A percentile compares a stretch with the other conserved stretches of the same genome.
Evolutionary conservation across 2,888 invertebrate genomes (phyloP).

Genomic region (Steinernema hermaphroditum): DNA sequence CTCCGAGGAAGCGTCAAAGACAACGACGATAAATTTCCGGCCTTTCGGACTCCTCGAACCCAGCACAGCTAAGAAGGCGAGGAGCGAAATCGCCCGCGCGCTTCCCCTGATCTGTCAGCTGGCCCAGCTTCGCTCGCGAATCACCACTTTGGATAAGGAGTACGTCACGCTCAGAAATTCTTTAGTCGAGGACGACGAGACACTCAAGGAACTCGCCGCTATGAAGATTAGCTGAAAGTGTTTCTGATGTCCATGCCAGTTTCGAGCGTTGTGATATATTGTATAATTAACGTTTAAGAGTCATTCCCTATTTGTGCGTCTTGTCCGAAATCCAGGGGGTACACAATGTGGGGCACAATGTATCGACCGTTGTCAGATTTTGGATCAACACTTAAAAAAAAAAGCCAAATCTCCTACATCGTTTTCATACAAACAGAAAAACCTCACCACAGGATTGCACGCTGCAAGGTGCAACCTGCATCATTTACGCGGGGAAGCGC

Average conservation of each 20-base stretch:
- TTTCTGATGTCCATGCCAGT: no score
- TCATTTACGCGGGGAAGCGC: not conserved
- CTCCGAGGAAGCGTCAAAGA: conserved; percentile 1
- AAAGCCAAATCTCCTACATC: no score
- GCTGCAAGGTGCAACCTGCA: no score
- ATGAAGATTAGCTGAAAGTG: not conserved
- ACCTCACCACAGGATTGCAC: no score
- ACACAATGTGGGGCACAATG: no score
- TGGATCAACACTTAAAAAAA: no score
- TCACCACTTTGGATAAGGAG: conserved; percentile 25
- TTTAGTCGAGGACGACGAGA: not conserved
- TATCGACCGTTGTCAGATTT: no score
- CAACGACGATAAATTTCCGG: conserved; percentile 22
- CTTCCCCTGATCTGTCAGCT: conserved; percentile 40
- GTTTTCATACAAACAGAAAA: no score
- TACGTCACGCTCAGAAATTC: not conserved
- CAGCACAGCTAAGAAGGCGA: conserved; percentile 40
- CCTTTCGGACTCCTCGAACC: conserved; percentile 50
- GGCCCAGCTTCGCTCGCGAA: conserved; percentile 36
- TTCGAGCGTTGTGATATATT: not conserved
- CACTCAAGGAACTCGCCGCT: not conserved
- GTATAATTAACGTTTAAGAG: not conserved
- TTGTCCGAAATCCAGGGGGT: no score
- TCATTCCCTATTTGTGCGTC: no score
- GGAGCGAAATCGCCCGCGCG: conserved; percentile 36